Evolutionary conservation across 2,113 vertebrate species (phyloP).

Genomic region (Panthera leo): DNA sequence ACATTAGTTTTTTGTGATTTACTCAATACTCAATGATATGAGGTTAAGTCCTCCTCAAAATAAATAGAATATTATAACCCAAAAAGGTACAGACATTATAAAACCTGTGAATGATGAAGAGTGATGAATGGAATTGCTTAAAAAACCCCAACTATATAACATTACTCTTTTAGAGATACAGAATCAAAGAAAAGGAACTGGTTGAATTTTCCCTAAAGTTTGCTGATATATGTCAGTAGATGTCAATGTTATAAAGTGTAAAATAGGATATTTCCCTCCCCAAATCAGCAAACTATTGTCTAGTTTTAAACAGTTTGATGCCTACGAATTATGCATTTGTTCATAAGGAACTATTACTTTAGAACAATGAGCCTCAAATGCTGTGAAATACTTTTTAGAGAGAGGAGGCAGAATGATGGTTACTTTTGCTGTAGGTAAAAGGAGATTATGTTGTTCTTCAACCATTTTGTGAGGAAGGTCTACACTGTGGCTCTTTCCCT

Average conservation of each 20-base stretch:
- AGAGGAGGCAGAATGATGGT: background rate
- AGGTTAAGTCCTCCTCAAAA: background rate
- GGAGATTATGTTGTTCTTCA: background rate
- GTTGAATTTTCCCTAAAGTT: background rate
- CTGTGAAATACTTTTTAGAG: background rate
- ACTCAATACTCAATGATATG: background rate
- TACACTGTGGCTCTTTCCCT: background rate
- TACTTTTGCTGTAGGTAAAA: constrained; percentile 24
- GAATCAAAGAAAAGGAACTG: background rate
- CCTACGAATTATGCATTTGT: constrained; percentile 13
- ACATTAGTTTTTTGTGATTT: background rate
- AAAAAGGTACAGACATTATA: background rate
- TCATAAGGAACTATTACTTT: background rate
- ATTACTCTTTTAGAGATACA: background rate
- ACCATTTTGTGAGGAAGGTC: background rate
- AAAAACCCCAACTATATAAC: background rate
- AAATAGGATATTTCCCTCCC: background rate
- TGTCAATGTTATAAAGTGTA: background rate
- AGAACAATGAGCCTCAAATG: constrained; percentile 20
- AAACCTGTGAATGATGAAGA: background rate
- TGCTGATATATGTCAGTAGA: background rate
- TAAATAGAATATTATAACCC: background rate
- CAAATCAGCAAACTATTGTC: background rate
- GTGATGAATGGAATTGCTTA: background rate
- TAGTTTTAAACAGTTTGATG: background rate